Conservation (phyloP, 2,113 vertebrate genomes). For the Centropristis striata region DNA sequence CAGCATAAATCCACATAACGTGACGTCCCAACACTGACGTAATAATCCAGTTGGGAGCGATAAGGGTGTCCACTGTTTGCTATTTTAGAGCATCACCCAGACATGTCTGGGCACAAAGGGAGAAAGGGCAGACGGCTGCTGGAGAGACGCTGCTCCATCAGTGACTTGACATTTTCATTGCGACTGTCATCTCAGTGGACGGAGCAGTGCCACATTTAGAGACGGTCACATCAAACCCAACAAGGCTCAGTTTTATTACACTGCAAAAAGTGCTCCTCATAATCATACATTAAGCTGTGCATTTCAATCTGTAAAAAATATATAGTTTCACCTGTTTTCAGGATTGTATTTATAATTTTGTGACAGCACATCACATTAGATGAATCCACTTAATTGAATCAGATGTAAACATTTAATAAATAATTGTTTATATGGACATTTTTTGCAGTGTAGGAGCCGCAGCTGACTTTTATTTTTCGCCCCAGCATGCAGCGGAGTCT, state of each 20-base stretch:
- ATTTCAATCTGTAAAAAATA: no score
- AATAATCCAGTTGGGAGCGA: background rate
- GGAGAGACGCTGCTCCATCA: background rate
- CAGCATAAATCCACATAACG: background rate
- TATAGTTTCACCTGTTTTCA: background rate
- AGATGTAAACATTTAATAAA: background rate
- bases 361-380: background rate
- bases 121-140: background rate
- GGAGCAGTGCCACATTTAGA: background rate
- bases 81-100: background rate
- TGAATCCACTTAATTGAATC: background rate
- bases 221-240: background rate
- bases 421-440: background rate
- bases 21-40: background rate
- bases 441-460: background rate
- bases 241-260: background rate
- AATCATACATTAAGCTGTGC: background rate
- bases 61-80: background rate
- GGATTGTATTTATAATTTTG: background rate
- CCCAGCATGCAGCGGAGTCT: slow-evolving; percentile 12
- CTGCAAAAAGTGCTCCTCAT: background rate
- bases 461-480: slow-evolving; percentile 9
- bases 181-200: slow-evolving; percentile 7
- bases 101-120: background rate
- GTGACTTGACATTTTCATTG: slow-evolving; percentile 49